A percentile compares a stretch with the other conserved stretches of the same genome.
Evolutionary conservation across 2,797 vertebrate genomes (phyloP).

Genomic region (Parauchenoglanis punctatus): DNA sequence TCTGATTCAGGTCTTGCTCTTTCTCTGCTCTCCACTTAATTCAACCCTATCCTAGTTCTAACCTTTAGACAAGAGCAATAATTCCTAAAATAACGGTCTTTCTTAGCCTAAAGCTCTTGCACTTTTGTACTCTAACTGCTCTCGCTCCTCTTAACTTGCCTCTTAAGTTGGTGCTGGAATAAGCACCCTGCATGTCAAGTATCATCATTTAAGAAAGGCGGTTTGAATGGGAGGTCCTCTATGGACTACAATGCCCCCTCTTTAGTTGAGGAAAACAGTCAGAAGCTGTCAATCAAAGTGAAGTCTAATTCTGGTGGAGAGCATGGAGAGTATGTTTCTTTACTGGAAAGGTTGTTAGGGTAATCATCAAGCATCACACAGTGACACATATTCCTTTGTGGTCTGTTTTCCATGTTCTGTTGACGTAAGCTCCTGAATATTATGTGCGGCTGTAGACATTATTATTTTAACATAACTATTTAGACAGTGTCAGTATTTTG

Average conservation of each 20-base stretch:
- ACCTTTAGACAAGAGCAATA: slow-evolving; percentile 50
- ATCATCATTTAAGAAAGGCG: slow-evolving; percentile 65
- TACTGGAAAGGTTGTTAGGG: slow-evolving; percentile 30
- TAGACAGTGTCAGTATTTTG: background rate
- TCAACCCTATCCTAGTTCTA: slow-evolving; percentile 52
- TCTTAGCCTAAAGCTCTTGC: slow-evolving; percentile 50
- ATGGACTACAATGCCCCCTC: slow-evolving; percentile 68
- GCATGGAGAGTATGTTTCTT: slow-evolving; percentile 32
- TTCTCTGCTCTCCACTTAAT: slow-evolving; percentile 35
- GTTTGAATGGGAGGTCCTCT: slow-evolving; percentile 74
- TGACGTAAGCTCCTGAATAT: slow-evolving; percentile 19
- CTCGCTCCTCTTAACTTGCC: slow-evolving; percentile 61
- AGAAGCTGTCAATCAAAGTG: slow-evolving; percentile 47
- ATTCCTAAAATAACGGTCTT: slow-evolving; percentile 38
- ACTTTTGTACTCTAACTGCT: slow-evolving; percentile 45
- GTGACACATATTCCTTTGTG: slow-evolving; percentile 26
- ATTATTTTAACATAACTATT: background rate
- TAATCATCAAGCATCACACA: slow-evolving; percentile 28
- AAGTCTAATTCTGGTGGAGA: slow-evolving; percentile 31
- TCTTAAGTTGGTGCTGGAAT: slow-evolving; percentile 55
- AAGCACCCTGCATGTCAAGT: slow-evolving; percentile 77
- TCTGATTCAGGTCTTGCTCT: slow-evolving; percentile 49
- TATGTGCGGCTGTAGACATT: background rate
- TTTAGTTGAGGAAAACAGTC: slow-evolving; percentile 68
- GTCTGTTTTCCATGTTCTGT: slow-evolving; percentile 19